Percentiles rank a stretch among this genome's conserved stretches.
Conservation (phyloP, 1,140 invertebrate genomes). For the Temnothorax longispinosus region DNA sequence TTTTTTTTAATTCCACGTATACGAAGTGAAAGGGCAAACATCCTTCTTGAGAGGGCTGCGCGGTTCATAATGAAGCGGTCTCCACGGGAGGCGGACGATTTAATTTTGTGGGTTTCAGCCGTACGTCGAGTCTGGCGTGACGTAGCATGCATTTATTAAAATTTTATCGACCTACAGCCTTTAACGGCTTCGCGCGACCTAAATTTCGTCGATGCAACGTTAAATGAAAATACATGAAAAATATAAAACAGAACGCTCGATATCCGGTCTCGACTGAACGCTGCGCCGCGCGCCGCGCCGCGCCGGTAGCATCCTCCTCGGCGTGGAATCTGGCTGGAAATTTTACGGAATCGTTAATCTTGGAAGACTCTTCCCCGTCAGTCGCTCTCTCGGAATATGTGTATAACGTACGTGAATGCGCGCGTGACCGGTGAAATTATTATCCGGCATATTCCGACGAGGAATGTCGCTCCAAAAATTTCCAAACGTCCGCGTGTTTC, state of each 20-base stretch:
- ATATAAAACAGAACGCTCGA: not conserved
- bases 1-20: slow-evolving; percentile 12
- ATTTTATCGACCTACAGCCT: slow-evolving; percentile 19
- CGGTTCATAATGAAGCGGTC: slow-evolving; percentile 30
- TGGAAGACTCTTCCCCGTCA: slow-evolving; percentile 13
- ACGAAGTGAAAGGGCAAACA: not conserved
- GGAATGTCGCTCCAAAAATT: slow-evolving; percentile 55
- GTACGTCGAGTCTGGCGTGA: not conserved
- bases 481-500: slow-evolving; percentile 60
- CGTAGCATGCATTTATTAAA: slow-evolving; percentile 53
- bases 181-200: not conserved
- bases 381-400: slow-evolving; percentile 16
- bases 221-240: not conserved
- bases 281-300: not conserved
- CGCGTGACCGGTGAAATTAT: slow-evolving; percentile 27
- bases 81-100: not conserved
- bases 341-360: slow-evolving; percentile 39
- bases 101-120: slow-evolving; percentile 23
- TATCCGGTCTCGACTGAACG: not conserved
- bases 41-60: not conserved
- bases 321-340: not conserved
- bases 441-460: slow-evolving; percentile 22
- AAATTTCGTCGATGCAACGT: not conserved
- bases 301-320: not conserved
- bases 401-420: slow-evolving; percentile 15